Percentiles rank a stretch among this genome's conserved stretches.
These are phyloP conservation scores for Syrmaticus mikado DNA, from an alignment of 2,113 vertebrate genomes.

Conservation along the genomic window DNA sequence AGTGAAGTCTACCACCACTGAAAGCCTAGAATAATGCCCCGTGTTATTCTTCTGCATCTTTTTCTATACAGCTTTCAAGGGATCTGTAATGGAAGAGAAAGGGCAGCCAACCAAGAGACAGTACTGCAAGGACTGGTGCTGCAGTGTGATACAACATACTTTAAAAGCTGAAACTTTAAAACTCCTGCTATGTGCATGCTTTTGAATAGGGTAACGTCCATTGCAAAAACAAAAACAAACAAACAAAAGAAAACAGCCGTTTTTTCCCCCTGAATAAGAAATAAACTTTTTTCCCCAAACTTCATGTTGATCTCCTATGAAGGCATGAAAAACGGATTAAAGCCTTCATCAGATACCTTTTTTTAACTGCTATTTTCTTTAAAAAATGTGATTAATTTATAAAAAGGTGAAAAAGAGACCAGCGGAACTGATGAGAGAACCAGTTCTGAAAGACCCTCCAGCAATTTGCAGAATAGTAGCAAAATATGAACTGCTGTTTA, in stretches of 20 bases:
- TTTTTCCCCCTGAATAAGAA: not conserved
- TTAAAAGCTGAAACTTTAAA: conserved; percentile 55
- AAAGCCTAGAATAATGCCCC: conserved; percentile 61
- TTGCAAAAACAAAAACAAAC: not conserved
- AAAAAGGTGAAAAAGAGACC: not conserved
- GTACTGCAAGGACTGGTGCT: conserved; percentile 52
- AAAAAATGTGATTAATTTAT: conserved; percentile 27
- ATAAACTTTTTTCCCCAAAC: too few relatives aligned
- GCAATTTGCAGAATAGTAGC: not conserved
- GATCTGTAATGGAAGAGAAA: conserved; percentile 65
- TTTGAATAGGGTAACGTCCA: conserved; percentile 7
- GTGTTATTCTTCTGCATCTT: conserved; percentile 68
- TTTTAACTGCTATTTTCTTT: conserved; percentile 45
- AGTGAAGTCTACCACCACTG: conserved; percentile 47
- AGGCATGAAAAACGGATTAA: conserved; percentile 26
- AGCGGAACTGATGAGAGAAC: not conserved
- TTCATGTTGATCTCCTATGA: conserved; percentile 16
- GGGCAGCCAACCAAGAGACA: conserved; percentile 57
- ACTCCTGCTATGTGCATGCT: conserved; percentile 6
- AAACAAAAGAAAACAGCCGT: not conserved
- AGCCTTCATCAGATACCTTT: not conserved
- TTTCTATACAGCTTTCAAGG: conserved; percentile 64
- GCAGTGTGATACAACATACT: conserved; percentile 51
- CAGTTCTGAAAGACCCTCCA: not conserved
- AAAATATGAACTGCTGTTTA: conserved; percentile 1